Evolutionary conservation across 2,113 vertebrate species (phyloP).

Genomic region (Heteronetta atricapilla): DNA sequence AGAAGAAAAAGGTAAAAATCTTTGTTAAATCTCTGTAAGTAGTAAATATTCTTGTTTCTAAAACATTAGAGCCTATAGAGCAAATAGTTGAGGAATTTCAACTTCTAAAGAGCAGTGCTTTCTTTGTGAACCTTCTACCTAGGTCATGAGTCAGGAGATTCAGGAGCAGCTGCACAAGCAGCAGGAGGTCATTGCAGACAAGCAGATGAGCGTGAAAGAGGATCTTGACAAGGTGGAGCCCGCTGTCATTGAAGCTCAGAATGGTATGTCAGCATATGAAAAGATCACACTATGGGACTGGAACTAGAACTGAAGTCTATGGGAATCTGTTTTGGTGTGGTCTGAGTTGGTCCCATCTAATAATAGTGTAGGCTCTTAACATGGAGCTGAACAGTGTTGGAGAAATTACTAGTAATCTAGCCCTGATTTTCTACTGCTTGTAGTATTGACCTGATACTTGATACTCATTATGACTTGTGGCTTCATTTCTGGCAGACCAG

Average conservation of each 20-base stretch:
- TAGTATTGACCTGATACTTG: not conserved
- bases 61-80: not conserved
- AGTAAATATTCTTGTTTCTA: not conserved
- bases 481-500: not conserved
- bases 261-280: constrained; percentile 78
- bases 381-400: not conserved
- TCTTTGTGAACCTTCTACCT: not conserved
- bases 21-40: not conserved
- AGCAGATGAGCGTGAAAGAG: constrained; percentile 93
- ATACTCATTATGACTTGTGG: not conserved
- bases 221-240: constrained; percentile 98
- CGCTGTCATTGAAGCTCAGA: constrained; percentile 97
- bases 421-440: not conserved
- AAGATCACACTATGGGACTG: not conserved
- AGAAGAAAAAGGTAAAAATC: constrained; percentile 92
- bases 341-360: not conserved
- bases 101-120: not conserved
- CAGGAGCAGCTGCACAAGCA: constrained; percentile 97
- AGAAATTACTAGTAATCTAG: not conserved
- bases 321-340: not conserved
- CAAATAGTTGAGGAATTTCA: not conserved
- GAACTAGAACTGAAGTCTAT: not conserved
- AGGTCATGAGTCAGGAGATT: constrained; percentile 99
- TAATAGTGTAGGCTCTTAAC: not conserved
- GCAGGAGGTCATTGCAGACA: constrained; percentile 96